Percentiles rank a stretch among this genome's conserved stretches.
Conservation (phyloP, 1,140 invertebrate species). For the Eriocheir sinensis region DNA sequence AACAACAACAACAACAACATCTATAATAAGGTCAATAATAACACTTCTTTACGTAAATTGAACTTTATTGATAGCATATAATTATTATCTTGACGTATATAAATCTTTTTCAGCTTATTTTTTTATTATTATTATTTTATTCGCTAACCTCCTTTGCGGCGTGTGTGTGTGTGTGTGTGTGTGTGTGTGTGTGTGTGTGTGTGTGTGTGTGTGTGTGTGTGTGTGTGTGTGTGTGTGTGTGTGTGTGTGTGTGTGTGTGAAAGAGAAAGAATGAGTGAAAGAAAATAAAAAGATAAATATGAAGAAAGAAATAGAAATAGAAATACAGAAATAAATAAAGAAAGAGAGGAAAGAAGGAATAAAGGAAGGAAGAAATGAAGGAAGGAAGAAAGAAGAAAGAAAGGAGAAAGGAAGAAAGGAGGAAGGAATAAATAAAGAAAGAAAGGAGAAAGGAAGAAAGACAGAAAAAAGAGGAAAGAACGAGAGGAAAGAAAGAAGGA, state of each 20-base stretch:
- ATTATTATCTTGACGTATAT: too few species aligned
- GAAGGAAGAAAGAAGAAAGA: neutral
- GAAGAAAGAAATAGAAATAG: neutral
- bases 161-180: neutral
- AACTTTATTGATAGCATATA: slow-evolving; percentile 24
- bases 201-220: slow-evolving; percentile 51
- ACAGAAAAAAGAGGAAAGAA: neutral
- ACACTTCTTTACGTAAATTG: neutral
- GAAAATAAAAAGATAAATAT: too few species aligned
- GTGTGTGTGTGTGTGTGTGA: neutral
- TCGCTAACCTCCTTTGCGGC: neutral
- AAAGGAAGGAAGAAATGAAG: neutral
- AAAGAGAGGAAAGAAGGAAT: neutral
- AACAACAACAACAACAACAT: too few species aligned
- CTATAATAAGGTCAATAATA: too few species aligned
- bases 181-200: slow-evolving; percentile 43
- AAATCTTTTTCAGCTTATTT: slow-evolving; percentile 38
- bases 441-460: neutral
- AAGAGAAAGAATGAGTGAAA: neutral
- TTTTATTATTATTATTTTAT: slow-evolving; percentile 36
- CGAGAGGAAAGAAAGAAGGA: neutral
- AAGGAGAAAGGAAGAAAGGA: neutral
- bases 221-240: slow-evolving; percentile 53
- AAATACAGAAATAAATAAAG: neutral
- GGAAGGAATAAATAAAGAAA: neutral